These are phyloP conservation scores for Branchinecta lindahli DNA, from an alignment of 1,140 invertebrate species.

Conservation along the genomic window DNA sequence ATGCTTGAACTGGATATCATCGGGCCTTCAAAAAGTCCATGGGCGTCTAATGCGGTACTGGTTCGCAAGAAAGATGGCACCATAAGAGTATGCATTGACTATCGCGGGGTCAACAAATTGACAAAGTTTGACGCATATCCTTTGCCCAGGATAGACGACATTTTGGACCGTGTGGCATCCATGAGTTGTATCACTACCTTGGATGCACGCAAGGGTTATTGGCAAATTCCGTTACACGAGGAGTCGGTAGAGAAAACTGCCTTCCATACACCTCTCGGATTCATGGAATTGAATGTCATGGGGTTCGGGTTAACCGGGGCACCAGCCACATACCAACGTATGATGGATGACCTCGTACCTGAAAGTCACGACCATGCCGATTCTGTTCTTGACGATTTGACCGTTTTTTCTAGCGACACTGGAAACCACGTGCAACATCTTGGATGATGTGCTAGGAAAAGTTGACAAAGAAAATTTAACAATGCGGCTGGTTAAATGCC, in stretches of 20 bases:
- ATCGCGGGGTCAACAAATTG: slow-evolving; percentile 30
- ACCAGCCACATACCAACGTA: no score
- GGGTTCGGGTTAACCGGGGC: no score
- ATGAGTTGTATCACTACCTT: neutral
- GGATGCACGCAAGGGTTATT: slow-evolving; percentile 20
- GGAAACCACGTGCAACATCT: no score
- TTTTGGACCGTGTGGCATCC: neutral
- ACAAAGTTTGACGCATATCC: slow-evolving; percentile 32
- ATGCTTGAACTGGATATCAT: slow-evolving; percentile 26
- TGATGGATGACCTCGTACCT: no score
- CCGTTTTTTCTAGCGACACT: no score
- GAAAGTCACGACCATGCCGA: no score
- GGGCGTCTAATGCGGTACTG: slow-evolving; percentile 33
- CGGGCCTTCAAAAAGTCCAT: slow-evolving; percentile 30
- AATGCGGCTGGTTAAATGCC: no score
- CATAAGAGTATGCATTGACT: slow-evolving; percentile 34
- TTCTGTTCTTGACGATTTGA: no score
- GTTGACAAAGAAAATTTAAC: no score
- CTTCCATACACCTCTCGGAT: no score
- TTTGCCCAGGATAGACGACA: slow-evolving; percentile 26
- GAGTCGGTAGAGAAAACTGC: slow-evolving; percentile 33
- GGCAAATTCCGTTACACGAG: slow-evolving; percentile 27
- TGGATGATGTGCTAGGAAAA: no score
- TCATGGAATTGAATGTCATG: no score
- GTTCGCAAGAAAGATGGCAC: slow-evolving; percentile 30